Conservation (phyloP, 2,113 vertebrate species). For the Trinectes maculatus region DNA sequence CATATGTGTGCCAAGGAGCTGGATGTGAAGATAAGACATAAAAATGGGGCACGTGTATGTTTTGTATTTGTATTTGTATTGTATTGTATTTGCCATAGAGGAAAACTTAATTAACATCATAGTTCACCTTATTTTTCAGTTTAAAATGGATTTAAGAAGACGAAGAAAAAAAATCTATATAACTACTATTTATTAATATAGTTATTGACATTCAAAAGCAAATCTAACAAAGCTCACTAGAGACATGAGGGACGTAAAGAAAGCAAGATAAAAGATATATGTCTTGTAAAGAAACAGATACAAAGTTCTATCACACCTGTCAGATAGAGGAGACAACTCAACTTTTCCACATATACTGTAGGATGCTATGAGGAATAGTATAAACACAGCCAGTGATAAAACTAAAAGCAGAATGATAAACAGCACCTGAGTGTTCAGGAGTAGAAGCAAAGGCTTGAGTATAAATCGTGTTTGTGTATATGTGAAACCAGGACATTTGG, state of each 20-base stretch:
- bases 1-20: neutral
- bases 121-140: too few species aligned
- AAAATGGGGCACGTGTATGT: constrained; percentile 6
- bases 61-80: neutral
- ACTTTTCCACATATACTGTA: neutral
- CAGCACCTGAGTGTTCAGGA: neutral
- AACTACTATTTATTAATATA: too few species aligned
- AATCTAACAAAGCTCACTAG: too few species aligned
- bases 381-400: neutral
- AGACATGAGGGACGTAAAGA: too few species aligned
- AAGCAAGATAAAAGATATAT: too few species aligned
- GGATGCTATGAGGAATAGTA: neutral
- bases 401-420: constrained; percentile 1
- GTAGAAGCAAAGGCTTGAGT: neutral
- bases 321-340: neutral
- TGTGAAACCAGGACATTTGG: too few species aligned
- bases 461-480: too few species aligned
- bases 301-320: neutral
- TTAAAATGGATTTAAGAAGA: neutral
- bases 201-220: too few species aligned
- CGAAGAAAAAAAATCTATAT: neutral
- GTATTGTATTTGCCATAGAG: neutral
- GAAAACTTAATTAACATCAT: too few species aligned
- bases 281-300: neutral
- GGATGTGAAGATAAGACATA: constrained; percentile 3